Percentiles rank a stretch among this genome's conserved stretches.
These are phyloP conservation scores for Bactericera cockerelli DNA, from an alignment of 1,140 invertebrate species.

Conservation along the genomic window DNA sequence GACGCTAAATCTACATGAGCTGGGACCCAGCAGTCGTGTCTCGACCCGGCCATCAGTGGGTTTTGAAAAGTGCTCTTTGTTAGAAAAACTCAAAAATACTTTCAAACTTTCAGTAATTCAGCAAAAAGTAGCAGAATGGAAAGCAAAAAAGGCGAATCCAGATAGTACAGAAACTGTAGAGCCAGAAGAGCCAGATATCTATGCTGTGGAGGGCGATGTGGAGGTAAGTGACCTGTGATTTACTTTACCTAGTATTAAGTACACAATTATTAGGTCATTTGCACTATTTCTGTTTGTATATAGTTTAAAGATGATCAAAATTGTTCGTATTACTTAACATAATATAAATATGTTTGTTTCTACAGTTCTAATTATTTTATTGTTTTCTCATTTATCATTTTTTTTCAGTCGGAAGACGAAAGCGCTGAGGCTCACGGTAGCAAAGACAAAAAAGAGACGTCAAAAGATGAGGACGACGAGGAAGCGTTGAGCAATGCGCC, in stretches of 20 bases:
- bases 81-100: too few relatives aligned
- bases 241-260: too few relatives aligned
- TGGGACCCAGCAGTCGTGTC: too few relatives aligned
- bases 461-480: slow-evolving; percentile 11
- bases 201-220: slow-evolving; percentile 23
- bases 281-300: too few relatives aligned
- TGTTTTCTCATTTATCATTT: too few relatives aligned
- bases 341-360: too few relatives aligned
- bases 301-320: too few relatives aligned
- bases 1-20: too few relatives aligned
- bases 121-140: slow-evolving; percentile 45
- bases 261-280: background rate
- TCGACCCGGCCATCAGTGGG: too few relatives aligned
- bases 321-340: too few relatives aligned
- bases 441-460: slow-evolving; percentile 1
- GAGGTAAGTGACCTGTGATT: slow-evolving; percentile 16
- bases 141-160: slow-evolving; percentile 38
- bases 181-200: slow-evolving; percentile 35
- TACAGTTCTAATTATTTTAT: too few relatives aligned
- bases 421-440: slow-evolving; percentile 16
- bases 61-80: too few relatives aligned
- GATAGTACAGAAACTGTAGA: slow-evolving; percentile 29
- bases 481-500: slow-evolving; percentile 30
- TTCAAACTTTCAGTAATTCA: slow-evolving; percentile 40
- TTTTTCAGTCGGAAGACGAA: slow-evolving; percentile 22